Evolutionary conservation across 2,797 vertebrate species (phyloP), one percentile per base, ranked within the genome.

Genomic region (Sarcophilus harrisii): DNA sequence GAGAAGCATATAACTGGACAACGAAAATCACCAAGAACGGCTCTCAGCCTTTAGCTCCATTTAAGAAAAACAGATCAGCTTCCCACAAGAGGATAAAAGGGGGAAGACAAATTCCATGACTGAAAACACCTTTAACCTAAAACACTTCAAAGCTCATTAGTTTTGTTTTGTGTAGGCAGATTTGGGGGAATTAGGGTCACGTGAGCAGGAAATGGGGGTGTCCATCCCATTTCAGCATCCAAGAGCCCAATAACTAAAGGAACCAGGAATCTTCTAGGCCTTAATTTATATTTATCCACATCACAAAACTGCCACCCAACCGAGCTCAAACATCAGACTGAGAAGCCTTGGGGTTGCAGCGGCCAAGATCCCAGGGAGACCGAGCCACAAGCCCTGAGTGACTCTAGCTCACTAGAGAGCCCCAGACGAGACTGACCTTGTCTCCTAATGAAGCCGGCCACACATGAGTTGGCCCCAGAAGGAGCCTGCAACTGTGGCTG

Each of bases 211-310:
- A 27, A 28, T 28, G n/a, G n/a, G n/a, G 1, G 2, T 12, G 38
- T 27, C 21, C 38, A 27, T 0, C 16, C 38, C 21, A 73, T 21
- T 18, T 45, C 1, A 45, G n/a, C n/a, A 10, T 38, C 30, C 52
- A 32, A 14, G 52, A 55, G 90, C 52, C 12, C 3, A 1, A 54
- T 28, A 32, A 8, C 92, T 93, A 96, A 96, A 95, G 24, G 8
- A 95, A 96, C 96, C 92, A 54, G 93, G 96, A 91, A 24, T 96
- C 93, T 98, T 94, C 96, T 96, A 95, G 98, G 73, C 92, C 93
- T 97, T 93, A 62, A 59, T 91, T 97, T 98, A 95, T 97, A 97
- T 13, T 45, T 90, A 93, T 93, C 96, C 97, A 97, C 97, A 97
- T 97, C 94, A 97, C 96, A 96, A 94, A 97, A 94, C 55, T 27